These are phyloP conservation scores for Trididemnum clinides DNA, from an alignment of 23 tunicate species.

Conservation along the genomic window DNA sequence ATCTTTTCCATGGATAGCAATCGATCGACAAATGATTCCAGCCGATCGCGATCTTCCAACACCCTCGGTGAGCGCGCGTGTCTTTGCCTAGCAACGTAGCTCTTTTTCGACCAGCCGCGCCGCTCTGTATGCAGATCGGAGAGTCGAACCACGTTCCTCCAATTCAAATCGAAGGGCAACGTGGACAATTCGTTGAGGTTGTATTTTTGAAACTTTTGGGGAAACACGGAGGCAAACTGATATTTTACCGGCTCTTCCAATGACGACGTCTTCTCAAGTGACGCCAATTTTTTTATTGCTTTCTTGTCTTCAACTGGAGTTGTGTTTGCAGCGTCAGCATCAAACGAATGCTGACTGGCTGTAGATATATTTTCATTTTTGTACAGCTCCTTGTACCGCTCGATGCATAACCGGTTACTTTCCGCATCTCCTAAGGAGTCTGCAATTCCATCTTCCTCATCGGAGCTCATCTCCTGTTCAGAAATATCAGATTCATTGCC, in stretches of 20 bases:
- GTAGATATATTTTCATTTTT: slow-evolving; percentile 38
- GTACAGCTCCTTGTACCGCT: slow-evolving; percentile 43
- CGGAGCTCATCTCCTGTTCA: slow-evolving; percentile 34
- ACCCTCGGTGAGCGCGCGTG: not conserved
- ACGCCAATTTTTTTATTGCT: not conserved
- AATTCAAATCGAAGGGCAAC: slow-evolving; percentile 42
- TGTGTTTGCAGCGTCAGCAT: not conserved
- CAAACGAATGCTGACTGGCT: not conserved
- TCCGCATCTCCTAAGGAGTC: not conserved
- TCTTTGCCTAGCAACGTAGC: not conserved
- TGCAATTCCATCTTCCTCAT: slow-evolving; percentile 11
- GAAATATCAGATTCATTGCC: slow-evolving; percentile 50
- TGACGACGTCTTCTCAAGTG: not conserved
- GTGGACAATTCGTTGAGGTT: slow-evolving; percentile 32
- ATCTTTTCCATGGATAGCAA: slow-evolving; percentile 31
- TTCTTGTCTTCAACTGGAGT: not conserved
- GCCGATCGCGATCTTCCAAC: not conserved
- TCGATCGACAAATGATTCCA: slow-evolving; percentile 44
- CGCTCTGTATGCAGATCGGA: not conserved
- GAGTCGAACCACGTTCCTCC: slow-evolving; percentile 21
- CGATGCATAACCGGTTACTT: not conserved
- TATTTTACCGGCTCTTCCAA: not conserved
- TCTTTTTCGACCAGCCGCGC: not conserved
- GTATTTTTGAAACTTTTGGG: slow-evolving; percentile 28
- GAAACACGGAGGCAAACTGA: slow-evolving; percentile 41